Evolutionary conservation across 2,888 invertebrate species (phyloP).

Genomic region (Drosophila birchii): DNA sequence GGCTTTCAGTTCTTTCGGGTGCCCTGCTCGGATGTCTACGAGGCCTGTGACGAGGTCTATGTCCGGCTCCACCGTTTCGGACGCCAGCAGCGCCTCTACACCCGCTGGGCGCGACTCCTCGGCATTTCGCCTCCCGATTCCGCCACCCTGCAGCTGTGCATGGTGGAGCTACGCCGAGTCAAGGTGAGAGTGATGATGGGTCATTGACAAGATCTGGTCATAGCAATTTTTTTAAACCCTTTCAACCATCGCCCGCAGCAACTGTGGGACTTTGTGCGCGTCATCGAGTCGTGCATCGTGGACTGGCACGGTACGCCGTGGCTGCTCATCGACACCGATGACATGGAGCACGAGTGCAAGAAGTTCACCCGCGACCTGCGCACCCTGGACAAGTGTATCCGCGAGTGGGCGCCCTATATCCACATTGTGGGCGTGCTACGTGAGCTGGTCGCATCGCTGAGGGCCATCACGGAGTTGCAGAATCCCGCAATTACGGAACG

Average conservation of each 20-base stretch:
- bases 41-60: constrained; percentile 89
- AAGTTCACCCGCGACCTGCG: constrained; percentile 94
- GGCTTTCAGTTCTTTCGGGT: constrained; percentile 87
- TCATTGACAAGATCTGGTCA: neutral
- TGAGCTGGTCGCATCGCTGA: constrained; percentile 96
- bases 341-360: constrained; percentile 98
- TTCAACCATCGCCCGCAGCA: constrained; percentile 85
- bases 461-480: constrained; percentile 97
- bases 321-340: constrained; percentile 97
- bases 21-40: constrained; percentile 89
- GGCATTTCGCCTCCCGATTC: constrained; percentile 94
- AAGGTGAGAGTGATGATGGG: constrained; percentile 86
- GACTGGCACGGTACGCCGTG: constrained; percentile 98
- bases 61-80: constrained; percentile 88
- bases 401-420: constrained; percentile 91
- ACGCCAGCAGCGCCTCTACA: constrained; percentile 88
- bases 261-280: constrained; percentile 95
- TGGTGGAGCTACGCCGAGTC: constrained; percentile 90
- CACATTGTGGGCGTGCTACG: constrained; percentile 93
- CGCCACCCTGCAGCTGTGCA: constrained; percentile 90
- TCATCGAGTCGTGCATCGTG: constrained; percentile 93
- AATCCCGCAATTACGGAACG: constrained; percentile 97
- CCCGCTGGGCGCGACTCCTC: constrained; percentile 92
- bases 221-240: neutral
- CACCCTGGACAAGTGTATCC: constrained; percentile 92